Base-by-base conservation (phyloP, 2,797 vertebrate genomes). In the Betta splendens region DNA sequence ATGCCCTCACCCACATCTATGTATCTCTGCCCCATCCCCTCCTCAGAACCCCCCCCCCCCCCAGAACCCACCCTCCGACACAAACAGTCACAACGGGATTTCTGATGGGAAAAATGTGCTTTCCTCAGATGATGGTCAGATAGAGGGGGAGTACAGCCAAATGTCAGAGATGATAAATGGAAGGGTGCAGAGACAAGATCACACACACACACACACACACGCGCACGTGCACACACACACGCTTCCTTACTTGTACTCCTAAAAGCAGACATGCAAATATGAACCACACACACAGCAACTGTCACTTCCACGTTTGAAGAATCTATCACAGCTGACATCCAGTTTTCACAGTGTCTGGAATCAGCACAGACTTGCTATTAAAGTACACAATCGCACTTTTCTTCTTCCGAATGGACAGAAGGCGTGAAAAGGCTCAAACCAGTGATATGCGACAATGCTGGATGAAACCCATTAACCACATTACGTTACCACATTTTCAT, bases 81-180 rank as follows among this genome's bases (percentile, higher is more conserved):
- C 83, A 85, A 89, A 87, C 91, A 92, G 88, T 89, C 91, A 92
- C 90, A 86, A 86, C 81, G 69, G 87, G 89, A 88, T 90, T 91
- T 91, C 79, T 92, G 90, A 92, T 91, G 90, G 91, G 90, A 88
- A 92, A 93, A 92, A 92, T 90, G 87, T 91, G 90, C 87, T 90
- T 89, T 88, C 84, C 88, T 90, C 89, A 92, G 91, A 92, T 92
- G 90, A 89, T 88, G 89, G 84, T 72, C 84, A 85, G 91, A 92
- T 91, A 89, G 69, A 74, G 54, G 49, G 72, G 65, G 82, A 89
- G 88, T 89, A 88, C 86, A 91, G 89, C 85, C 90, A 92, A 92
- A 93, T 92, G 92, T 93, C 91, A 92, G 58, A 81, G 81, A 90
- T 91, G 91, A 92, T 92, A 91, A 92, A 92, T 91, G 89, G 84